Evolutionary conservation across 2,797 vertebrate genomes (phyloP).

Genomic region (Babyrousa celebensis): DNA sequence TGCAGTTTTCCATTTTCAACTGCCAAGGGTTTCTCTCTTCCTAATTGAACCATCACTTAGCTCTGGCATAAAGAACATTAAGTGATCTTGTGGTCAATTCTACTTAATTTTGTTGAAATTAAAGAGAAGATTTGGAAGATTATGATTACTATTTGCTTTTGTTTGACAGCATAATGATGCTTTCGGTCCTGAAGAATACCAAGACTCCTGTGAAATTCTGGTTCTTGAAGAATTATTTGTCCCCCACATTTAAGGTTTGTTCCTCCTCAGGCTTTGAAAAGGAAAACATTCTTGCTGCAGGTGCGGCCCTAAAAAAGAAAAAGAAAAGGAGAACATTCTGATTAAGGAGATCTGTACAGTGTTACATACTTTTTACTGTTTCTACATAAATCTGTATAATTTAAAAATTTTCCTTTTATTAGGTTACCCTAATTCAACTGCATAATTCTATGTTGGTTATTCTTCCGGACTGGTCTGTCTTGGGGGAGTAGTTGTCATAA

Average conservation of each 20-base stretch:
- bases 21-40: not conserved
- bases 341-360: not conserved
- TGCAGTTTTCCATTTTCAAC: not conserved
- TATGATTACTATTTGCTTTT: constrained; percentile 73
- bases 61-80: not conserved
- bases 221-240: constrained; percentile 99
- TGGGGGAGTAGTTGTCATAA: not conserved
- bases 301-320: too few species aligned
- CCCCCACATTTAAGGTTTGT: constrained; percentile 98
- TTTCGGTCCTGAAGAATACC: constrained; percentile 98
- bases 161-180: constrained; percentile 97
- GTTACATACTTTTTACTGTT: constrained; percentile 3
- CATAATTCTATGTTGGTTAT: constrained; percentile 28
- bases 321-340: not conserved
- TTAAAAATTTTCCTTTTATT: constrained; percentile 42
- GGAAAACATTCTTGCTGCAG: not conserved
- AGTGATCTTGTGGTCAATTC: not conserved
- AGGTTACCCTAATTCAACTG: not conserved
- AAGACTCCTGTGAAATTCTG: constrained; percentile 99
- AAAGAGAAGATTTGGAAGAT: constrained; percentile 28
- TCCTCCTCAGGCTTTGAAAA: constrained; percentile 32
- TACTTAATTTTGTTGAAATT: constrained; percentile 70
- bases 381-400: not conserved
- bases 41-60: not conserved
- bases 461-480: constrained; percentile 20